Evolutionary conservation across 1,140 invertebrate genomes (phyloP), one percentile per base, ranked within the genome.

Genomic region (Wiebesia pumilae): DNA sequence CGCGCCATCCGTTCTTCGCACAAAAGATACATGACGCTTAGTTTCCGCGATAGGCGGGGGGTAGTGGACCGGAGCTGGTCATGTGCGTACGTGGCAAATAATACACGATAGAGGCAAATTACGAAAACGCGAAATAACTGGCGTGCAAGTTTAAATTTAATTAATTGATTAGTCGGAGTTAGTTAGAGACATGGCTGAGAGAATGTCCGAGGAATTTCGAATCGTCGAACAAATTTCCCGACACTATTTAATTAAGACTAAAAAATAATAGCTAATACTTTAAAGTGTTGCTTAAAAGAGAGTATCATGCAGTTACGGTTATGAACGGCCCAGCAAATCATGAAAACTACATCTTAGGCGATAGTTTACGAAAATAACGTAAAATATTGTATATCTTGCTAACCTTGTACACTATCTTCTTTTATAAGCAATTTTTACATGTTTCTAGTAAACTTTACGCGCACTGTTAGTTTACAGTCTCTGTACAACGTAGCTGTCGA

Each of bases 171-270:
- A 24, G n/a, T 75, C n/a, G 14, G 24, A 19, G 0, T 7, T 16
- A 47, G 43, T 7, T 47, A 6, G 14, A 14, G 14, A 47, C 6
- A 47, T 47, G 6, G 14, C 43, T 47, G 43, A 47, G 12, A n/a
- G 16, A 67, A 30, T 30, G 62, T 12, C n/a, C 6, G 10, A 40
- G 38, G 24, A 2, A 40, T 73, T 43, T 16, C 71, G 24, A 73
- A 73, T 40, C 27, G 19, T 12, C 30, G 19, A 33, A 40, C 38
- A 24, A 43, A 40, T 40, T 73, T 12, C 38, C 7, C 33, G 38
- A 73, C 35, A 27, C 71, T 73, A 43, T 73, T 73, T 73, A 73
- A 73, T 73, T 73, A 73, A 73, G 24, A 9, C 7, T 40, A n/a
- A 38, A 75, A 75, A n/a, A 38, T 43, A 27, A 10, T 43, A 24